Evolutionary conservation across 2,888 invertebrate species (phyloP).

Genomic region (Tribolium freemani): DNA sequence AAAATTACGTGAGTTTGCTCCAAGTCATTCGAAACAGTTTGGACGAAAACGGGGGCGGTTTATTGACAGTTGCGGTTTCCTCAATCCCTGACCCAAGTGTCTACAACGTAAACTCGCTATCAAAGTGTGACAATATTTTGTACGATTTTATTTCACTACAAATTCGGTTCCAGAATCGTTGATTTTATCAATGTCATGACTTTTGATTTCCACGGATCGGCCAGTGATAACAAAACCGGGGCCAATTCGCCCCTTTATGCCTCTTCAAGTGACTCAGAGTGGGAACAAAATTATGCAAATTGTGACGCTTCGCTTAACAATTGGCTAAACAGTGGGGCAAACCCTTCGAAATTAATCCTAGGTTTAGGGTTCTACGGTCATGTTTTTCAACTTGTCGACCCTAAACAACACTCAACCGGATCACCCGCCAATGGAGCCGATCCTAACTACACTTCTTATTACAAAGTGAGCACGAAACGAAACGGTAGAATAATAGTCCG

Average conservation of each 20-base stretch:
- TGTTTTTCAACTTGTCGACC: conserved; percentile 73
- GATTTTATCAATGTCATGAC: conserved; percentile 81
- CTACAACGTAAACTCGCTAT: conserved; percentile 72
- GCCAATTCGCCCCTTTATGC: conserved; percentile 76
- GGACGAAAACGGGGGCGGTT: conserved; percentile 64
- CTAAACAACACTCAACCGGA: conserved; percentile 68
- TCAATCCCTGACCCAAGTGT: conserved; percentile 69
- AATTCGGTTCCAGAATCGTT: conserved; percentile 58
- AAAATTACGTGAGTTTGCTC: conserved; percentile 60
- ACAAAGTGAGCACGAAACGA: conserved; percentile 71
- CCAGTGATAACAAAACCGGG: conserved; percentile 76
- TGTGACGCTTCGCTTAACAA: conserved; percentile 48
- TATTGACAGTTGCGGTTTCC: conserved; percentile 73
- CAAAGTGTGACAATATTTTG: conserved; percentile 61
- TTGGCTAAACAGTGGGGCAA: conserved; percentile 59
- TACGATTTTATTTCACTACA: no score
- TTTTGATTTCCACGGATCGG: conserved; percentile 78
- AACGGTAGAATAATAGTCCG: no score
- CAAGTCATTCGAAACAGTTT: conserved; percentile 72
- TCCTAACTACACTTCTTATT: conserved; percentile 70
- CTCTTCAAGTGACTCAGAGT: conserved; percentile 61
- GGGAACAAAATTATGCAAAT: conserved; percentile 46
- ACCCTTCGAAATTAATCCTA: conserved; percentile 74
- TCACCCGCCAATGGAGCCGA: conserved; percentile 71
- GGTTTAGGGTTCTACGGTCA: conserved; percentile 81